Conservation (phyloP, 23 tunicate species). For the Ascidia mentula region DNA sequence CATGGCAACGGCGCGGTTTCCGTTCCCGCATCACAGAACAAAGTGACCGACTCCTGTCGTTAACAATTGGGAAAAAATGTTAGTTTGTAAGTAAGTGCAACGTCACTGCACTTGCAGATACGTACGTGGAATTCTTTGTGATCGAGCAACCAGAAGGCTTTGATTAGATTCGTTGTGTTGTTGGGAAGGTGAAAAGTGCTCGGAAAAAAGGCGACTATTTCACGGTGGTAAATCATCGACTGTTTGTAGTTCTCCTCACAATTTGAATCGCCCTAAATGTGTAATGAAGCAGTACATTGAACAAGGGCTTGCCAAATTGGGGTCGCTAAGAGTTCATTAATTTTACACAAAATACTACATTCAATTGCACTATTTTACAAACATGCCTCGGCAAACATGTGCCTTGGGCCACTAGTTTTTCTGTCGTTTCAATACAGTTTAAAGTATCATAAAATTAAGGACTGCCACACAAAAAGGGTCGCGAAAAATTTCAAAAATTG, state of each 20-base stretch:
- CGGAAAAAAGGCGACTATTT: slow-evolving; percentile 38
- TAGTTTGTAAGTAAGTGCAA: too few species aligned
- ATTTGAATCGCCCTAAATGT: not conserved
- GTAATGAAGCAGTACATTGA: too few species aligned
- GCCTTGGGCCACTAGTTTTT: too few species aligned
- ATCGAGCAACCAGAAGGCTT: slow-evolving; percentile 93
- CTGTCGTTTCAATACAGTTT: too few species aligned
- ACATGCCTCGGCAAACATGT: too few species aligned
- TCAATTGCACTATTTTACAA: too few species aligned
- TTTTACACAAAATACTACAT: too few species aligned
- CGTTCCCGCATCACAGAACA: slow-evolving; percentile 71
- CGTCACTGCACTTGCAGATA: slow-evolving; percentile 30
- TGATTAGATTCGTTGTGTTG: slow-evolving; percentile 48
- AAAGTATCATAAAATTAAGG: not conserved
- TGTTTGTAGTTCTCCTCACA: not conserved
- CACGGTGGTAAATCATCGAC: not conserved
- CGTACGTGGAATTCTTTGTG: slow-evolving; percentile 70
- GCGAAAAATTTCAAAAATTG: not conserved
- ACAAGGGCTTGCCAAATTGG: too few species aligned
- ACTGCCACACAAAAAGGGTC: not conserved
- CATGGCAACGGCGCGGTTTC: slow-evolving; percentile 34
- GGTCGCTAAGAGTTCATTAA: too few species aligned
- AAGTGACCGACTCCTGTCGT: slow-evolving; percentile 37
- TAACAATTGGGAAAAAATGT: not conserved
- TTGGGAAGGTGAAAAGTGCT: slow-evolving; percentile 54